Base-by-base conservation (phyloP, 1,140 invertebrate genomes). In the Chelonus insularis region DNA sequence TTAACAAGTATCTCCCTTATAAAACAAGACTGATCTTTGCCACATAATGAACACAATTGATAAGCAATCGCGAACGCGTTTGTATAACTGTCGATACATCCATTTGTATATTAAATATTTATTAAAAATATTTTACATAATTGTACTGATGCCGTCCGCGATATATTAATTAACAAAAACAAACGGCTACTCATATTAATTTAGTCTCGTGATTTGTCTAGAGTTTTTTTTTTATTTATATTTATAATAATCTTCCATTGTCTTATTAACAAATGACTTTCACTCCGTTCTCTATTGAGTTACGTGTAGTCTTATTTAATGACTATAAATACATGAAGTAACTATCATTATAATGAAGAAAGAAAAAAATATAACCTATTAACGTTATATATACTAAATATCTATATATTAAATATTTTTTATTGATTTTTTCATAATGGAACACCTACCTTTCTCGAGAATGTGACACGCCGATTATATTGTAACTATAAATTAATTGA, bases 21-120 rank as follows among this genome's bases (percentile, higher is more conserved):
- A 61, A n/a, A n/a, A n/a, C 52, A 63, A 65, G 63, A 65, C 63
- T 60, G 56, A 80, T 79, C 73, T 74, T 67, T 79, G 77, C 78
- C 73, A 80, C 77, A 73, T 78, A 78, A 74, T 65, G 73, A 67
- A 75, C 73, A 73, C 76, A 70, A 71, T 73, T 11, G n/a, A 39
- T 39, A 39, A 14, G 37, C 37, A 32, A 51, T 20, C 21, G 47
- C 21, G 47, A 50, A 47, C 23, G 23, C 25, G 48, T 51, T 18
- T 34, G 32, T 34, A 34, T 51, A 34, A 34, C 47, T 50, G 47
- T 50, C 47, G 47, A 52, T 18, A 51, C 21, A 51, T 29, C 25
- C 29, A 52, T 52, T 18, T 36, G 50, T 52, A 34, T 52, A 32
- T 52, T 34, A 18, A 52, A 11, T 52, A 52, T 36, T 36, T 11